These are phyloP conservation scores for Gasteruption jaculator DNA, from an alignment of 2,888 invertebrate genomes.

Conservation along the genomic window DNA sequence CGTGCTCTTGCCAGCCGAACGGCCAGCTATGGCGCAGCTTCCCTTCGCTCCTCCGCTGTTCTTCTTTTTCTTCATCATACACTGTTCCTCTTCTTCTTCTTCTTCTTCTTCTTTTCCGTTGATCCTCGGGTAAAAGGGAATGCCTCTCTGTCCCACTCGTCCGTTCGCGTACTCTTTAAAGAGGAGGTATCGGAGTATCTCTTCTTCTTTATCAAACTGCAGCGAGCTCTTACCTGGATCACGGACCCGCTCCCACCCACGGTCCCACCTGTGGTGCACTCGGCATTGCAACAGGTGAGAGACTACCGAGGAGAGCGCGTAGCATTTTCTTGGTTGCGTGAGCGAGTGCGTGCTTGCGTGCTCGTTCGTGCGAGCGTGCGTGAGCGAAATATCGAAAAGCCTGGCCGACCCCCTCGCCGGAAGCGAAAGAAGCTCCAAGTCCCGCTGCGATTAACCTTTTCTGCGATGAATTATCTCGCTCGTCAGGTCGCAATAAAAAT, in stretches of 20 bases:
- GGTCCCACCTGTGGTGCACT: slow-evolving; percentile 35
- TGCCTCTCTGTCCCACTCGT: slow-evolving; percentile 16
- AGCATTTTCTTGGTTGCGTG: slow-evolving; percentile 36
- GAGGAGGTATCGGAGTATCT: slow-evolving; percentile 31
- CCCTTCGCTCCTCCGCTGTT: slow-evolving; percentile 9
- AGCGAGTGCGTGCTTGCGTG: slow-evolving; percentile 32
- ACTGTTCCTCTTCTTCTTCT: slow-evolving; percentile 17
- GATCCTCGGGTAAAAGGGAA: slow-evolving; percentile 17
- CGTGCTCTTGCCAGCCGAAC: slow-evolving; percentile 33
- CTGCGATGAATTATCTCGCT: slow-evolving; percentile 34
- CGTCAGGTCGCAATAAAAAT: slow-evolving; percentile 27
- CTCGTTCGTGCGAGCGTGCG: slow-evolving; percentile 45
- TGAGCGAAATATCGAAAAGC: slow-evolving; percentile 47
- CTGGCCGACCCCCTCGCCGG: slow-evolving; percentile 28
- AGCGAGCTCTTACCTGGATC: slow-evolving; percentile 33
- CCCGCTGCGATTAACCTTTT: slow-evolving; percentile 36
- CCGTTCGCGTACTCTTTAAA: slow-evolving; percentile 7
- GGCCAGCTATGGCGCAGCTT: slow-evolving; percentile 23
- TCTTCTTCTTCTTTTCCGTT: slow-evolving; percentile 13
- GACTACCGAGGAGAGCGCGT: slow-evolving; percentile 36
- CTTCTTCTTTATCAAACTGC: slow-evolving; percentile 39
- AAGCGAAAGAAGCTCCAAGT: slow-evolving; percentile 32
- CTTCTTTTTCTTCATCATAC: slow-evolving; percentile 13
- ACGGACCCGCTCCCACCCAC: slow-evolving; percentile 37
- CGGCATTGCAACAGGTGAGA: slow-evolving; percentile 40